phyloP scores from a whole-genome alignment of 2,797 vertebrate species.

The Enteromius thamalakanensis region DNA sequence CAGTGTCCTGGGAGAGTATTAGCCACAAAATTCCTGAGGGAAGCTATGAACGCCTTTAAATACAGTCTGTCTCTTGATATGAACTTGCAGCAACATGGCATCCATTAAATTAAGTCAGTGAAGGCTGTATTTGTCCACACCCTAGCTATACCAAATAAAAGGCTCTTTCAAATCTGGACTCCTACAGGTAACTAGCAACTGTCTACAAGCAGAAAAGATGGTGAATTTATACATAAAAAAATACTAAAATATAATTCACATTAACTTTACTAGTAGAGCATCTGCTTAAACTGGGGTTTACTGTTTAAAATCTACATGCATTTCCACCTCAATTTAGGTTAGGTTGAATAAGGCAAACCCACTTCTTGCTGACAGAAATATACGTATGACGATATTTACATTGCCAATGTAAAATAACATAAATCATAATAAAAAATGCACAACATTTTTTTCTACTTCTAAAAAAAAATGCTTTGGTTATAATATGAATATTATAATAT shows the following conservation, averaged over 20 bases:
- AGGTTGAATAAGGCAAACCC: background rate
- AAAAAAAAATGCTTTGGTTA: background rate
- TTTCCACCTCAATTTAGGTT: background rate
- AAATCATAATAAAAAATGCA: background rate
- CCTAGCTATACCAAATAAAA: slow-evolving; percentile 55
- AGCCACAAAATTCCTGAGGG: slow-evolving; percentile 24
- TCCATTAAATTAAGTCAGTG: slow-evolving; percentile 45
- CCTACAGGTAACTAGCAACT: slow-evolving; percentile 39
- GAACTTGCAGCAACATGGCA: slow-evolving; percentile 34
- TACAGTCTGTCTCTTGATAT: slow-evolving; percentile 32
- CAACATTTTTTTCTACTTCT: background rate
- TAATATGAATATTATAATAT: background rate
- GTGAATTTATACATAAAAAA: background rate
- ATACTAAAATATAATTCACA: background rate
- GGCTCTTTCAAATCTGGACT: slow-evolving; percentile 44
- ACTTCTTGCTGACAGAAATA: slow-evolving; percentile 12
- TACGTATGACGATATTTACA: background rate
- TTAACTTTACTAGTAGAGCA: background rate
- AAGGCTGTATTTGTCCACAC: slow-evolving; percentile 45
- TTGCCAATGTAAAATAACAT: slow-evolving; percentile 1
- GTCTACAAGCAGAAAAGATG: slow-evolving; percentile 36
- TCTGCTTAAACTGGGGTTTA: background rate
- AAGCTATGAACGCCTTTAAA: slow-evolving; percentile 26
- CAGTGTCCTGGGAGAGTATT: slow-evolving; percentile 31
- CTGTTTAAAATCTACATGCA: background rate